Base-by-base conservation (phyloP, 2,113 vertebrate species). In the Camelus bactrianus region DNA sequence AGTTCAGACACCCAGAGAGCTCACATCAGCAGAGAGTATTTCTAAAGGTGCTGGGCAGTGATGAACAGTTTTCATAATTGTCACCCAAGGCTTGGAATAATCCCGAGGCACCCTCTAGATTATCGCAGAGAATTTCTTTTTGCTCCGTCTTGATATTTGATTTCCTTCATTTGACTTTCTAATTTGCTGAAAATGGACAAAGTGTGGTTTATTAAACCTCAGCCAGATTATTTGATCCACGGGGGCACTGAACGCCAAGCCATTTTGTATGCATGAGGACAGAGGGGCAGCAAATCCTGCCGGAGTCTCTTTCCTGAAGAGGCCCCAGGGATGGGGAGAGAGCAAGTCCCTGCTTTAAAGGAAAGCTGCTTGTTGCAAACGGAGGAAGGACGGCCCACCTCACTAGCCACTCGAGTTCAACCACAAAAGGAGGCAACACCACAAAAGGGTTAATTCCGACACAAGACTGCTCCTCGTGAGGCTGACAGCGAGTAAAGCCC, bases 111-210 rank as follows among this genome's bases (percentile, higher is more conserved):
- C 86, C 8, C 20, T 87, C 88, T 56, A 93, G 56, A 58, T 58
- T 42, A 52, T 88, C 58, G 87, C 4, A 93, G 81, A 83, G 89
- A 62, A 67, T 56, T 76, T 26, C 30, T 75, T 92, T 87, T 17
- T 30, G 42, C 64, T 73, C 24, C 19, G 62, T n/a, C 38, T 89
- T 82, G 17, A 38, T 30, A 54, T 92, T 83, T 1, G 5, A 38
- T 76, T 80, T 72, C 80, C 94, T 89, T 65, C 69, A 80, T 65
- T 92, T 52, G 82, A 69, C 86, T 96, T 96, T 96, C 77, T 96
- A 52, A 86, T 87, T 96, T 77, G 69, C 79, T 90, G 65, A 60
- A 85, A 91, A 95, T 4, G 7, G 58, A 90, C 28, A 24, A 15
- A 64, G 11, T 60, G 8, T 6, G 13, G 70, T 30, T 67, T 65